These are phyloP conservation scores for Terebella lapidaria DNA, from an alignment of 2,888 invertebrate species.

Conservation along the genomic window DNA sequence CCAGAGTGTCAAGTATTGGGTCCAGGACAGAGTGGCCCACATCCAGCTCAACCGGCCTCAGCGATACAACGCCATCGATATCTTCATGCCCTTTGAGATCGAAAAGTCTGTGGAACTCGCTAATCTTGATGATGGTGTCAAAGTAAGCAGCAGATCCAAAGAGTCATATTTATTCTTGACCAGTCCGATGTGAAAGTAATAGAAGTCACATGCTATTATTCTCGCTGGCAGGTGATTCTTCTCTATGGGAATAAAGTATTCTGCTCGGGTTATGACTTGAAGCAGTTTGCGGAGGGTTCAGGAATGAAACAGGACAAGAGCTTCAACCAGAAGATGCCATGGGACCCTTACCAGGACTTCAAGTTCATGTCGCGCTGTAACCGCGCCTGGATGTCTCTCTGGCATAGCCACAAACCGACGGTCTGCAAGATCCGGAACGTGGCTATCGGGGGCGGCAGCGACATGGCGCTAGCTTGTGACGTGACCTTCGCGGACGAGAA, in stretches of 20 bases:
- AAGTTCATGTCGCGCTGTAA: too few relatives aligned
- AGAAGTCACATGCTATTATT: not conserved
- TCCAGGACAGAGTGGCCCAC: constrained; percentile 19
- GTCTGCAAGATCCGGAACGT: too few relatives aligned
- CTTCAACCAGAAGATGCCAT: too few relatives aligned
- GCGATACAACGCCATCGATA: constrained; percentile 27
- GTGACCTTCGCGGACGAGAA: too few relatives aligned
- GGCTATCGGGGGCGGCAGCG: too few relatives aligned
- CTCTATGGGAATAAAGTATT: constrained; percentile 23
- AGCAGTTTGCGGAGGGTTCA: constrained; percentile 24
- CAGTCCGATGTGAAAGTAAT: too few relatives aligned
- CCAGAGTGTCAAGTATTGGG: constrained; percentile 18
- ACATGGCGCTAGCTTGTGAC: too few relatives aligned
- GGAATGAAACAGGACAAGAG: constrained; percentile 19
- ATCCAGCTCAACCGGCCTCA: constrained; percentile 26
- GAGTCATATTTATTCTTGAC: too few relatives aligned
- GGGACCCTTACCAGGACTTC: constrained; percentile 29
- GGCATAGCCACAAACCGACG: too few relatives aligned
- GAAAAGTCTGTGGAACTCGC: constrained; percentile 23
- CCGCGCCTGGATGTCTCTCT: too few relatives aligned
- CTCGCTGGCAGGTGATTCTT: constrained; percentile 17
- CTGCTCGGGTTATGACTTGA: constrained; percentile 30
- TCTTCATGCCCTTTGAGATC: constrained; percentile 26
- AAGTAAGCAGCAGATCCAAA: too few relatives aligned
- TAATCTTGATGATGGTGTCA: constrained; percentile 25